Base-by-base conservation (phyloP, 1,140 invertebrate species). In the Hirudo medicinalis region DNA sequence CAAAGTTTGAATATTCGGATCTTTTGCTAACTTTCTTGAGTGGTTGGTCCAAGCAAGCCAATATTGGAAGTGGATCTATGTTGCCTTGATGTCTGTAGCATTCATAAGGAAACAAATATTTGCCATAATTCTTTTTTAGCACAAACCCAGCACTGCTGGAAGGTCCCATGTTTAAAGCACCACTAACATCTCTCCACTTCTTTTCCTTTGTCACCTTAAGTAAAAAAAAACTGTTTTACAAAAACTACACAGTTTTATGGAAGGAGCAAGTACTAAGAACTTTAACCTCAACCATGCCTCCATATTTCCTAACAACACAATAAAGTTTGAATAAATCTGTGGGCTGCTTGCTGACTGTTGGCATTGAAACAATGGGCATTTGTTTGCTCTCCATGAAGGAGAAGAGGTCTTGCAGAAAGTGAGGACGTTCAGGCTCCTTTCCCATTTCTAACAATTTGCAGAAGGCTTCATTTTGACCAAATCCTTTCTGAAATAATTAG, bases 131-230 rank as follows among this genome's bases (percentile, higher is more conserved):
- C 83, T 97, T 97, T 53, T 94, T 86, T 63, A 97, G 84, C 29
- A 93, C 97, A 79, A 97, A 97, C 1, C 94, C 94, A 60, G 93
- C 94, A 80, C 92, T 96, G 73, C 93, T 96, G 60, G 92, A 96
- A 19, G 92, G 91, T 63, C 93, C 92, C 75, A 97, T 94, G 53
- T 92, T 92, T 70, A 97, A 84, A 69, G 90, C 83, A 55, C 90
- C 90, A 67, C 94, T 94, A 76, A 97, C 93, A 82, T 97, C 94
- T 81, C 97, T 96, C 95, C 95, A 98, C 72, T 91, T 91, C 83
- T 98, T 98, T 79, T 91, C 91, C 84, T 95, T 96, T 49, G 92
- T 96, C 73, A 97, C 94, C 92, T 96, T 82, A 63, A 32, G 0
- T 68, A 27, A 25, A 25, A 36, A 27, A 32, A 36, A 63, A 63